Evolutionary conservation across 1,140 invertebrate genomes (phyloP), one percentile per base, ranked within the genome.

Genomic region (Brachionus koreanus): DNA sequence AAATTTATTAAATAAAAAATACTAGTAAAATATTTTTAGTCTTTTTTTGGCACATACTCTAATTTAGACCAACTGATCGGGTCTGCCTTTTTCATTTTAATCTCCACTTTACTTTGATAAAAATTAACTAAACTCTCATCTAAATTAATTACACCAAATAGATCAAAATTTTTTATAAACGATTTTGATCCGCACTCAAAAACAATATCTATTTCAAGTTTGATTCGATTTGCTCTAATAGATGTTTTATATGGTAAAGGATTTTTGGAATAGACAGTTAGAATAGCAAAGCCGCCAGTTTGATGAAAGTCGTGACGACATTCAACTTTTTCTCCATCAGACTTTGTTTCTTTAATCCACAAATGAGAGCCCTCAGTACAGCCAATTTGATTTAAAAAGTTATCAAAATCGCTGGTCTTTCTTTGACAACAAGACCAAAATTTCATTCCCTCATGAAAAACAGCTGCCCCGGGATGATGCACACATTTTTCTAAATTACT

Each of bases 401-500:
- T 91, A 79, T 93, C 91, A 88, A 99, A 99, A 87, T 99, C 96
- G 10, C 94, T 93, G 1, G 97, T 98, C 85, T 93, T 93, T 85
- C 93, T 94, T 84, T 93, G 91, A 86, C 97, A 99, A 86, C 97
- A 99, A 0, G 95, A 94, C 97, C 97, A 99, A 88, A 92, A 99
- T 88, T 99, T 99, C 87, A 98, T 90, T 0, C 96, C 97, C 90
- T 99, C 97, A 86, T 99, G 97, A 87, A 99, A 99, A 57, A 99
- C 91, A 2, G 97, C 95, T 16, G 90, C 89, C 0, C 97, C 97
- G 23, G 94, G 92, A 90, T 99, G 97, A 90, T 94, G 91, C 49
- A 90, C 88, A 87, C 97, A 99, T 46, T 88, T 86, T 65, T 91
- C 90, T 12, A 89, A 83, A 84, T 94, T 91, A 67, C 91, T 92